These are phyloP conservation scores for Isotomurus palustris DNA, from an alignment of 2,888 invertebrate genomes.

Conservation along the genomic window DNA sequence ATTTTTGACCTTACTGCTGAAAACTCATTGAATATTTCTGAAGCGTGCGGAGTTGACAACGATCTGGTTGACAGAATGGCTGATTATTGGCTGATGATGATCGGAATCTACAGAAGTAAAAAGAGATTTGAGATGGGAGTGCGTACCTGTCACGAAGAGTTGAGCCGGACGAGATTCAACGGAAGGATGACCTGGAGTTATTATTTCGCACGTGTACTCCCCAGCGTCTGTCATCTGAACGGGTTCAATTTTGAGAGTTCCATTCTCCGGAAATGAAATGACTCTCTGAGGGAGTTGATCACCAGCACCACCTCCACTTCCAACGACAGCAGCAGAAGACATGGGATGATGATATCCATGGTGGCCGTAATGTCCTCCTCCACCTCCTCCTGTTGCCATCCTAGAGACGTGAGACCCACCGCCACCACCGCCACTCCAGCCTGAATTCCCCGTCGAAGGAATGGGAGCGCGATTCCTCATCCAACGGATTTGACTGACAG, in stretches of 20 bases:
- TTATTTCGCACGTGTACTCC: conserved; percentile 63
- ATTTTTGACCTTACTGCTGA: no score
- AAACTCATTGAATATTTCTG: no score
- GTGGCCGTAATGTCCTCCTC: neutral
- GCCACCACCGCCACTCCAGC: conserved; percentile 30
- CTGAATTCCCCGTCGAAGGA: no score
- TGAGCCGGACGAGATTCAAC: conserved; percentile 55
- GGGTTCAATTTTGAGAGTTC: conserved; percentile 56
- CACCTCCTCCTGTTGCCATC: neutral
- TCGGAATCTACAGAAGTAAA: no score
- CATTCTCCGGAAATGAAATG: conserved; percentile 51
- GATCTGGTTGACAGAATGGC: no score
- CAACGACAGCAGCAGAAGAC: conserved; percentile 12
- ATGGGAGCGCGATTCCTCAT: conserved; percentile 61
- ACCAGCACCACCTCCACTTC: conserved; percentile 26
- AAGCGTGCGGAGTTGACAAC: no score
- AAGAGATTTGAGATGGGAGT: no score
- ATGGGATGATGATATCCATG: neutral
- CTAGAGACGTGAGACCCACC: conserved; percentile 4
- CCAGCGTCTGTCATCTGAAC: conserved; percentile 60
- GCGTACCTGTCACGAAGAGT: conserved; percentile 45
- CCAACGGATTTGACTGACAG: conserved; percentile 64
- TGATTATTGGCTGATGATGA: no score
- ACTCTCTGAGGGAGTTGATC: conserved; percentile 41
- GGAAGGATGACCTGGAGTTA: conserved; percentile 59